Percentiles rank a stretch among this genome's conserved stretches.
phyloP scores from a whole-genome alignment of 2,888 invertebrate genomes.

The Ennomos erosarius region DNA sequence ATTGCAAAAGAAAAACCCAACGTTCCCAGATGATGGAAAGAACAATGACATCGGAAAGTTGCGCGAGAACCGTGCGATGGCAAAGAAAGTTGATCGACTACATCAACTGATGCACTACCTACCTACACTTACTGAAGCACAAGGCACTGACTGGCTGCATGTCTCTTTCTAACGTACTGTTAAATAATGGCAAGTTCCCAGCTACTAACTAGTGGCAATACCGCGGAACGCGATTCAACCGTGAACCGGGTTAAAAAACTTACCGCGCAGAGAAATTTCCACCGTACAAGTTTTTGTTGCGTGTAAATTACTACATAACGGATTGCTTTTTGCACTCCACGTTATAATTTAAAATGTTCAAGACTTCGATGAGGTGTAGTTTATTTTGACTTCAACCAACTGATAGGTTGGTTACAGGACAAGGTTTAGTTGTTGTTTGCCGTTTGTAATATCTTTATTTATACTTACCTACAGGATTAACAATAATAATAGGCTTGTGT shows the following conservation, averaged over 20 bases:
- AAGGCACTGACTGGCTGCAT: slow-evolving; percentile 11
- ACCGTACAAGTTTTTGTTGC: slow-evolving; percentile 65
- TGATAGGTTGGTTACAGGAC: too few relatives aligned
- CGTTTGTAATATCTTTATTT: too few relatives aligned
- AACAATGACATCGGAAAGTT: slow-evolving; percentile 77
- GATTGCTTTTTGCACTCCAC: slow-evolving; percentile 53
- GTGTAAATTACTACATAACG: slow-evolving; percentile 71
- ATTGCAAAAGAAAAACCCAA: slow-evolving; percentile 55
- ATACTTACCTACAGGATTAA: too few relatives aligned
- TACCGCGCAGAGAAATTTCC: slow-evolving; percentile 70
- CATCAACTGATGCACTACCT: slow-evolving; percentile 27
- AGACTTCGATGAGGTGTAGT: slow-evolving; percentile 15
- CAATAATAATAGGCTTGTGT: too few relatives aligned
- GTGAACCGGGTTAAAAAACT: slow-evolving; percentile 67
- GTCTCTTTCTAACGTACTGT: slow-evolving; percentile 47
- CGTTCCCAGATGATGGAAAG: slow-evolving; percentile 58
- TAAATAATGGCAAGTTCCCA: slow-evolving; percentile 58
- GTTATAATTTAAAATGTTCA: slow-evolving; percentile 34
- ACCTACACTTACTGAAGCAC: not conserved
- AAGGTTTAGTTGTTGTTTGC: too few relatives aligned
- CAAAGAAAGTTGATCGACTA: slow-evolving; percentile 66
- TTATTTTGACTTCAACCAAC: slow-evolving; percentile 2
- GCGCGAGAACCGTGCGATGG: slow-evolving; percentile 62
- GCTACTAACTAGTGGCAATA: slow-evolving; percentile 57
- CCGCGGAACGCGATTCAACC: slow-evolving; percentile 68